These are phyloP conservation scores for Coracias cyanogaster DNA, from an alignment of 2,797 vertebrate species.

Conservation along the genomic window DNA sequence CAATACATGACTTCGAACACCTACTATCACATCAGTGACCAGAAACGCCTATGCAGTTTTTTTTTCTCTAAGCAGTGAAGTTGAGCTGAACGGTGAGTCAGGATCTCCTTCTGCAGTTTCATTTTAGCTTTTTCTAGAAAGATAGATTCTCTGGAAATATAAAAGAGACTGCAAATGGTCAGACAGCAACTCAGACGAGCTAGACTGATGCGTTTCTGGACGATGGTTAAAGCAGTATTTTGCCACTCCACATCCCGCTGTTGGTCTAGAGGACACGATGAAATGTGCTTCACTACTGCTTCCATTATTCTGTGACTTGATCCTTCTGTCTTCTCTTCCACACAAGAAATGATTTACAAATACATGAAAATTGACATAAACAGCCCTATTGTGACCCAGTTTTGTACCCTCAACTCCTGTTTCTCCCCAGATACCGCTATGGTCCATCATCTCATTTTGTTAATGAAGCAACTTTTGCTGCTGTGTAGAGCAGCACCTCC, in stretches of 20 bases:
- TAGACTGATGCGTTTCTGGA: neutral
- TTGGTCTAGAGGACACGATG: neutral
- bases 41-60: neutral
- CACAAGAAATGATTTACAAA: neutral
- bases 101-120: slow-evolving; percentile 14
- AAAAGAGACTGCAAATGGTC: slow-evolving; percentile 21
- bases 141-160: slow-evolving; percentile 33
- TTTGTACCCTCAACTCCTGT: neutral
- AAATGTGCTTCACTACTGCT: neutral
- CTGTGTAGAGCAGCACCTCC: neutral
- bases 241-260: neutral
- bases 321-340: neutral
- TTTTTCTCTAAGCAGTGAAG: slow-evolving; percentile 1
- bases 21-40: slow-evolving; percentile 54
- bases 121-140: slow-evolving; percentile 37
- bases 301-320: neutral
- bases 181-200: slow-evolving; percentile 24
- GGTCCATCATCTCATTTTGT: neutral
- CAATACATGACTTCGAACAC: slow-evolving; percentile 56
- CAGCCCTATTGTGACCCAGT: neutral
- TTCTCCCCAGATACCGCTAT: neutral
- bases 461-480: neutral
- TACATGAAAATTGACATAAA: neutral
- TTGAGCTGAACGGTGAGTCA: slow-evolving; percentile 27
- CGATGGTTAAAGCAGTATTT: neutral